A percentile compares a stretch with the other conserved stretches of the same genome.
phyloP scores from a whole-genome alignment of 2,797 vertebrate genomes.

The Sebastes reedi region DNA sequence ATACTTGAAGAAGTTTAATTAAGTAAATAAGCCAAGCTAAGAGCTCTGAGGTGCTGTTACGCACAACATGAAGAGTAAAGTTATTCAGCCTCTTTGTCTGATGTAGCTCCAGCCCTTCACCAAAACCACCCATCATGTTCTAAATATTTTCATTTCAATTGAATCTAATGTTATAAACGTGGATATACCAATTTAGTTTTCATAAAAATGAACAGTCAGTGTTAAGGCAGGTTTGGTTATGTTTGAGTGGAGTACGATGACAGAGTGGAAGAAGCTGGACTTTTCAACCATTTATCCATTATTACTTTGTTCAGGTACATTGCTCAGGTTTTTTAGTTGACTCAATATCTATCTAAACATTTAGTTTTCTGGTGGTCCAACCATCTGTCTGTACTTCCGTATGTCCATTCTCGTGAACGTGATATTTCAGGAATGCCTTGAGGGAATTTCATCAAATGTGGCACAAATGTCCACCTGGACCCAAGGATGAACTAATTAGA shows the following conservation, averaged over 20 bases:
- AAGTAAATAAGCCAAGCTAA: not conserved
- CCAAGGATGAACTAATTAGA: no score
- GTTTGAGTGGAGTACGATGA: fast-evolving
- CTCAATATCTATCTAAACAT: not conserved
- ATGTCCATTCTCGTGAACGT: no score
- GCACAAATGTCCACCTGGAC: no score
- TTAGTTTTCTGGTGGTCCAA: fast-evolving
- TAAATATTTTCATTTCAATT: not conserved
- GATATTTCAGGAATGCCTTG: no score
- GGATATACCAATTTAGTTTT: not conserved
- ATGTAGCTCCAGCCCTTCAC: not conserved
- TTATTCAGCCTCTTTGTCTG: not conserved
- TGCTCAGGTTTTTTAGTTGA: not conserved
- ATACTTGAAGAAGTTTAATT: slow-evolving; percentile 24
- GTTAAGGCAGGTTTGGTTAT: not conserved
- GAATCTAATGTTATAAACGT: not conserved
- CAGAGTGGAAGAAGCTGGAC: not conserved
- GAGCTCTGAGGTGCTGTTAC: not conserved
- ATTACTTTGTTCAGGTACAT: not conserved
- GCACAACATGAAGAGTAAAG: not conserved
- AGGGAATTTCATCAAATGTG: no score
- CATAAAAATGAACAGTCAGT: not conserved
- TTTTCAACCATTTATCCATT: not conserved
- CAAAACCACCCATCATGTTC: not conserved
- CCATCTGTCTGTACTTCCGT: no score